These are phyloP conservation scores for Pteromalus puparum DNA, from an alignment of 1,140 invertebrate species.

Conservation along the genomic window DNA sequence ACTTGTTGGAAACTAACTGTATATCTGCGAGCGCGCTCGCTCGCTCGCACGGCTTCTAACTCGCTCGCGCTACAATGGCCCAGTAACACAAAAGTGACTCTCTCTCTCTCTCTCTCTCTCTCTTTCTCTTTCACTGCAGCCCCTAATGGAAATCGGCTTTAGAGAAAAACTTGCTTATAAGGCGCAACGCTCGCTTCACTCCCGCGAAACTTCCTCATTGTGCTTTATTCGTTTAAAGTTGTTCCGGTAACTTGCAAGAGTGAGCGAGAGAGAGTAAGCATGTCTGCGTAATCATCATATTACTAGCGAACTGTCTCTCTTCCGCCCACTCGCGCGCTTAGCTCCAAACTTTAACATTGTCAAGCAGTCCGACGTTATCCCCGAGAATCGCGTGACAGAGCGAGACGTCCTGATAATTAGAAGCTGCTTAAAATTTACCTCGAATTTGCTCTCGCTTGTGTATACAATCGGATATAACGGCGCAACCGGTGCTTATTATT, in stretches of 20 bases:
- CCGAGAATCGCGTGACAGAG: not conserved
- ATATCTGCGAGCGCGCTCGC: not conserved
- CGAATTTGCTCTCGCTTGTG: not conserved
- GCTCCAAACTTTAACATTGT: not conserved
- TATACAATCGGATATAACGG: too few relatives aligned
- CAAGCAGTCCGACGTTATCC: not conserved
- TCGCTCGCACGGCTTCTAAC: too few relatives aligned
- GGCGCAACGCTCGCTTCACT: not conserved
- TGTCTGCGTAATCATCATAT: not conserved
- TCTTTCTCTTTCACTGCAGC: not conserved
- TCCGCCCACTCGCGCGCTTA: not conserved
- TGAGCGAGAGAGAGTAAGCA: not conserved
- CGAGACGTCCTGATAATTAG: not conserved
- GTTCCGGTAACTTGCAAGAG: not conserved
- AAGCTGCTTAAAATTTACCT: not conserved
- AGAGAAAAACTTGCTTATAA: slow-evolving; percentile 4
- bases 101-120: not conserved
- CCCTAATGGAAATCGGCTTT: slow-evolving; percentile 1
- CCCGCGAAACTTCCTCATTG: not conserved
- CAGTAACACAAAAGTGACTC: not conserved
- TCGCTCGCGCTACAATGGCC: not conserved
- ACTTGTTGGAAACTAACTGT: not conserved
- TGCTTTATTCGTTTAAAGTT: not conserved
- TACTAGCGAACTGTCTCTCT: not conserved
- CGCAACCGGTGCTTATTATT: too few relatives aligned